Base-by-base conservation (phyloP, 1,140 invertebrate species). In the Lepidurus apus region DNA sequence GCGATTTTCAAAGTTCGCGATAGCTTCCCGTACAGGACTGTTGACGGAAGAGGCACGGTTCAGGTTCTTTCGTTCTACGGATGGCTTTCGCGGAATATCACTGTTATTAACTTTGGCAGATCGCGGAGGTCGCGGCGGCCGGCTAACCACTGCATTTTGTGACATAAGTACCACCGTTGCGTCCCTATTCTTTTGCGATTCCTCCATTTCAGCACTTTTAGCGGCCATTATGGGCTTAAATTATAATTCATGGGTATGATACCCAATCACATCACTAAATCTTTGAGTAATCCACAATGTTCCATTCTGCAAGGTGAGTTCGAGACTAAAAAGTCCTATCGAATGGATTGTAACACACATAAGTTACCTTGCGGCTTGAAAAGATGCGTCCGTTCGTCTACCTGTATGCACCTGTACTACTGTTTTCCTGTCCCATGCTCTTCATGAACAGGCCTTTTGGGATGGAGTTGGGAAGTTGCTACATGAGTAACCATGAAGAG, bases 401-500 rank as follows among this genome's bases (percentile, higher is more conserved):
- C 53, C 53, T 65, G 53, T 17, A 65, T 7, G 21, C 53, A 65
- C 53, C 53, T 65, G 53, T 65, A 65, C 53, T 65, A 65, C 4
- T n/a, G 53, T 65, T 65, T 65, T 34, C 34, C 34, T 34, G 34
- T 34, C 3, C 34, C 34, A 34, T 34, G 34, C 34, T 34, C 34
- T 34, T 34, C 53, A 4, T 65, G 53, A 21, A 65, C 17, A 65
- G 53, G 17, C 9, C 7, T 65, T 65, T 17, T 4, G 53, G 53
- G 13, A 65, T 65, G 53, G 13, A 17, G 53, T 65, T 65, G 53
- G 53, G 53, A 65, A 65, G 17, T 65, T 65, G 53, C 17, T 65
- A 65, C 53, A 65, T 65, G 53, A 65, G 53, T 65, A 65, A 65
- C 53, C 53, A 65, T 65, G 53, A 65, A 65, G 53, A 65, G 53